Percentiles rank a stretch among this genome's conserved stretches.
These are phyloP conservation scores for Saguinus imperator DNA, from an alignment of 2,113 vertebrate genomes.

Conservation along the genomic window DNA sequence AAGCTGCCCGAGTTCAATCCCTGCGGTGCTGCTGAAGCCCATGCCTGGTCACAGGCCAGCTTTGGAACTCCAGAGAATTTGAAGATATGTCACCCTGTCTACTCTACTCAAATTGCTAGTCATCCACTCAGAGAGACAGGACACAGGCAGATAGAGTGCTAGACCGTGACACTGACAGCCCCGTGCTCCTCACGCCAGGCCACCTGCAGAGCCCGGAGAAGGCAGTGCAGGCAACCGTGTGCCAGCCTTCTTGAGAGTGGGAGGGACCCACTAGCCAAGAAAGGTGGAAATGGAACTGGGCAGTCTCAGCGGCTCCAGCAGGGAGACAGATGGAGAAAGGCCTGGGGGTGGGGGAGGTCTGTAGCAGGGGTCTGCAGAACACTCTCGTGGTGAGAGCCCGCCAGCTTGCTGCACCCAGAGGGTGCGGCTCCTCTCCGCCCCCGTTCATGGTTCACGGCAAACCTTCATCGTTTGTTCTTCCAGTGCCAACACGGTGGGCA, in stretches of 20 bases:
- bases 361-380: fast-evolving
- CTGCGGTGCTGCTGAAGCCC: fast-evolving
- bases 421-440: fast-evolving
- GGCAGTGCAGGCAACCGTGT: fast-evolving
- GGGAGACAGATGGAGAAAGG: fast-evolving
- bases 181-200: fast-evolving
- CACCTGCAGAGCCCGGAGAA: fast-evolving
- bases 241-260: fast-evolving
- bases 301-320: fast-evolving
- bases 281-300: neutral
- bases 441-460: neutral
- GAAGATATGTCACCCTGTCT: fast-evolving
- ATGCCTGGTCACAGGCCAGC: fast-evolving
- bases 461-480: conserved; percentile 60
- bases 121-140: fast-evolving
- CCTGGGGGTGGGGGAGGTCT: fast-evolving
- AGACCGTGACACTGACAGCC: fast-evolving
- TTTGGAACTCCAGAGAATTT: fast-evolving
- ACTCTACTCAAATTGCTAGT: fast-evolving
- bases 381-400: fast-evolving
- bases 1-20: neutral
- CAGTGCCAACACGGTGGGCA: conserved; percentile 93
- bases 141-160: fast-evolving
- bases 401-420: fast-evolving
- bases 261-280: fast-evolving